phyloP scores from a whole-genome alignment of 2,113 vertebrate species.

The Hippocampus barbouri region DNA sequence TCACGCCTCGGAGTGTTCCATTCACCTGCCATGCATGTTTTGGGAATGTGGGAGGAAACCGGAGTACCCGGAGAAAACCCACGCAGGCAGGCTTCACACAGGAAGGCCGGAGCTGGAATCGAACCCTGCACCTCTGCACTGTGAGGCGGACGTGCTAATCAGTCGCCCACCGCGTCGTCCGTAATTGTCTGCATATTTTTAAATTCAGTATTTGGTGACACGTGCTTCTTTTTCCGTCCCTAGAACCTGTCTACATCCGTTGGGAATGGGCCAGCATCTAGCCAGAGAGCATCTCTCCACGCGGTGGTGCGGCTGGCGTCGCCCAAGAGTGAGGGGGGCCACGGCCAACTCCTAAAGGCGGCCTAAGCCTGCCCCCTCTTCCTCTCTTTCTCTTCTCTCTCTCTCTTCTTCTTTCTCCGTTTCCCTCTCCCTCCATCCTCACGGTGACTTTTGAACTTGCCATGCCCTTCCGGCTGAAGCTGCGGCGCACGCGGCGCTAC shows the following conservation, averaged over 20 bases:
- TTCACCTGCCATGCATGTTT: no score
- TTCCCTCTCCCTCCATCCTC: constrained; percentile 1
- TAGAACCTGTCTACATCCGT: constrained; percentile 33
- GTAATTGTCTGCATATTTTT: no score
- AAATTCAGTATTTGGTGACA: no score
- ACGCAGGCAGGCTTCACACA: no score
- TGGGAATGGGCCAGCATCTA: constrained; percentile 73
- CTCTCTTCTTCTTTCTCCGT: neutral
- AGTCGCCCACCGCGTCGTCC: no score
- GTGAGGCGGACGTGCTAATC: no score
- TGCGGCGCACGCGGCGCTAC: constrained; percentile 90
- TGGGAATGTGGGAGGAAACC: no score
- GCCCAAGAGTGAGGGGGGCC: constrained; percentile 61
- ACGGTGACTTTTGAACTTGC: constrained; percentile 59
- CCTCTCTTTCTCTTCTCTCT: neutral
- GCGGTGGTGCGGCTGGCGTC: constrained; percentile 56
- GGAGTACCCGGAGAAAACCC: no score
- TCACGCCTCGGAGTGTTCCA: no score
- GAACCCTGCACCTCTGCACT: no score
- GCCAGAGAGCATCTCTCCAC: constrained; percentile 66
- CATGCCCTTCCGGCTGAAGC: constrained; percentile 95
- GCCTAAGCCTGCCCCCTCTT: constrained; percentile 30
- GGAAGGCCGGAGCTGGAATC: no score
- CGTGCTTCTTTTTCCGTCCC: no score
- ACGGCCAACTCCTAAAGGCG: constrained; percentile 47